Evolutionary conservation across 2,797 vertebrate species (phyloP).

Genomic region (Sciurus vulgaris): DNA sequence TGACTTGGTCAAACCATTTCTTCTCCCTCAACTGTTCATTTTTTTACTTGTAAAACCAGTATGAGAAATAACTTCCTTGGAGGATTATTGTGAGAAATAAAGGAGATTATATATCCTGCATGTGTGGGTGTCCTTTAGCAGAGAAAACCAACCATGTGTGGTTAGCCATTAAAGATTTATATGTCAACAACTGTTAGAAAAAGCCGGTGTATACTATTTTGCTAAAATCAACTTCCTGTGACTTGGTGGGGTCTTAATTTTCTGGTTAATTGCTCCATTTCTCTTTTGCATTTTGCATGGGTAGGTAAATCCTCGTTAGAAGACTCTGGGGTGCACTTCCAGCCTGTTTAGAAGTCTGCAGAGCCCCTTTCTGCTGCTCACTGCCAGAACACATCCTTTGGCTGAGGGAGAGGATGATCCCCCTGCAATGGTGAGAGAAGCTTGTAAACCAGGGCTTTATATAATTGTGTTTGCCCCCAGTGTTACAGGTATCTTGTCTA

Average conservation of each 20-base stretch:
- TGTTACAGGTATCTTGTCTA: not conserved
- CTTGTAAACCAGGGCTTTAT: not conserved
- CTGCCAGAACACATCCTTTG: not conserved
- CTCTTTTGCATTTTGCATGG: not conserved
- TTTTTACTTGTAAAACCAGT: not conserved
- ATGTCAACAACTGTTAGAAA: not conserved
- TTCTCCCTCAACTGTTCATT: not conserved
- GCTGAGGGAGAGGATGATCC: not conserved
- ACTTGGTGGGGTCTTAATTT: conserved; percentile 2
- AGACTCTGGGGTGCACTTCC: not conserved
- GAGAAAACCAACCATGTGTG: not conserved
- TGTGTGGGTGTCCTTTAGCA: not conserved
- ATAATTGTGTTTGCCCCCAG: not conserved
- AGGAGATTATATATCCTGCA: not conserved
- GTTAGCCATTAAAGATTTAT: not conserved
- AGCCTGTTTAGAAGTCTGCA: not conserved
- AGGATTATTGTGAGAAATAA: not conserved
- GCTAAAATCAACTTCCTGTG: not conserved
- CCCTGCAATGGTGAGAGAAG: not conserved
- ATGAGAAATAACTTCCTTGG: not conserved
- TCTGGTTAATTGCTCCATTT: conserved; percentile 4
- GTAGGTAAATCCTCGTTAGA: not conserved
- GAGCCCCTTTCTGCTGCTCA: not conserved
- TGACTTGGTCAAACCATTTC: not conserved
- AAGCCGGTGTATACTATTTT: not conserved